Conservation (phyloP, 2,888 invertebrate species). For the Diarsia dahlii region DNA sequence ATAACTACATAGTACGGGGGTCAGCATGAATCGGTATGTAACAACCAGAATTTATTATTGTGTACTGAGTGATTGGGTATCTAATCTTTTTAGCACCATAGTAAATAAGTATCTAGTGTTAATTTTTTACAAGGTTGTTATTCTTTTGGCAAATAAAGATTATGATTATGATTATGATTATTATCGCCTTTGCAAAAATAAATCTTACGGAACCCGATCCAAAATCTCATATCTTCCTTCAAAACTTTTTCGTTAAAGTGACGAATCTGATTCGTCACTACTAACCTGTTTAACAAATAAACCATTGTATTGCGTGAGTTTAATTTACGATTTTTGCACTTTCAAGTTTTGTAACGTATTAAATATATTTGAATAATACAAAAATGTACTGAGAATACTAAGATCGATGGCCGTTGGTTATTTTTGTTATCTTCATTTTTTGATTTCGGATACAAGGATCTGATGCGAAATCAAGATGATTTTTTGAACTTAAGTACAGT, state of each 20-base stretch:
- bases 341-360: conserved; percentile 31
- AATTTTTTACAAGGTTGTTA: too few species aligned
- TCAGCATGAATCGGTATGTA: too few species aligned
- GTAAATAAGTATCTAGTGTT: too few species aligned
- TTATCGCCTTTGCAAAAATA: too few species aligned
- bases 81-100: too few species aligned
- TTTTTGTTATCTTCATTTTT: conserved; percentile 14
- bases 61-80: too few species aligned
- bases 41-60: too few species aligned
- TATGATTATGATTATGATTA: too few species aligned
- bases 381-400: conserved; percentile 30
- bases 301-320: conserved; percentile 61
- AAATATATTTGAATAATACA: conserved; percentile 29
- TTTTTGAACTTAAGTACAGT: neutral
- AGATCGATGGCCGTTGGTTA: conserved; percentile 45
- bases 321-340: conserved; percentile 58
- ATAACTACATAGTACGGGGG: too few species aligned
- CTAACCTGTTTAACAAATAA: conserved; percentile 58
- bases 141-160: too few species aligned
- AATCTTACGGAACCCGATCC: conserved; percentile 43
- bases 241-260: conserved; percentile 41
- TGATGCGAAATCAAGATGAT: neutral
- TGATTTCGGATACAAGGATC: conserved; percentile 4
- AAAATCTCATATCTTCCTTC: conserved; percentile 9
- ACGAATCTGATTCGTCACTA: conserved; percentile 53